These are phyloP conservation scores for Cottoperca gobio DNA, from an alignment of 2,797 vertebrate genomes.

Conservation along the genomic window DNA sequence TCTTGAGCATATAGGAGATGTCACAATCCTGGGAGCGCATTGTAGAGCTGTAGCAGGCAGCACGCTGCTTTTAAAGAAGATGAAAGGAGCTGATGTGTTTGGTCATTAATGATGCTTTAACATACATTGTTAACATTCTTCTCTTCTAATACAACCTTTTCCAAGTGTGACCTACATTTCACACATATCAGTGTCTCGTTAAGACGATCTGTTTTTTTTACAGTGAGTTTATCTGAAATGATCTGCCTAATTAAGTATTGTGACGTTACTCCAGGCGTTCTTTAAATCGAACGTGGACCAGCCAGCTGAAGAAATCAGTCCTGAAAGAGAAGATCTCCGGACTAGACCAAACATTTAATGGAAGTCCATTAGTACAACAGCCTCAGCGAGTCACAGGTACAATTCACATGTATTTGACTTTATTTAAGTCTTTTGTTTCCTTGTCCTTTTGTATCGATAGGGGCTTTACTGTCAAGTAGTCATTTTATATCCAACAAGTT, in stretches of 20 bases:
- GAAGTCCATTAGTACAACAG: slow-evolving; percentile 22
- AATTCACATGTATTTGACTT: background rate
- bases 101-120: background rate
- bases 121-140: background rate
- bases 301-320: slow-evolving; percentile 55
- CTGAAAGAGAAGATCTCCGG: slow-evolving; percentile 36
- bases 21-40: background rate
- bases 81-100: background rate
- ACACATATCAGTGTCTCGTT: slow-evolving; percentile 9
- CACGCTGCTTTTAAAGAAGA: background rate
- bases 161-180: background rate
- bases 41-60: background rate
- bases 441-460: background rate
- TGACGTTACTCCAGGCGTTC: slow-evolving; percentile 68
- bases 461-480: background rate
- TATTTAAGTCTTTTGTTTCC: background rate
- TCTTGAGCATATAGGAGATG: background rate
- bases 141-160: background rate
- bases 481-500: background rate
- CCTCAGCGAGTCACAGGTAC: slow-evolving; percentile 54
- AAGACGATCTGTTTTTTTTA: background rate
- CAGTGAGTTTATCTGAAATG: background rate
- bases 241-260: slow-evolving; percentile 5
- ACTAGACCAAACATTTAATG: slow-evolving; percentile 14
- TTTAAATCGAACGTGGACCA: slow-evolving; percentile 86